Conservation (phyloP, 2,113 vertebrate genomes). For the Platycercus adscitus region DNA sequence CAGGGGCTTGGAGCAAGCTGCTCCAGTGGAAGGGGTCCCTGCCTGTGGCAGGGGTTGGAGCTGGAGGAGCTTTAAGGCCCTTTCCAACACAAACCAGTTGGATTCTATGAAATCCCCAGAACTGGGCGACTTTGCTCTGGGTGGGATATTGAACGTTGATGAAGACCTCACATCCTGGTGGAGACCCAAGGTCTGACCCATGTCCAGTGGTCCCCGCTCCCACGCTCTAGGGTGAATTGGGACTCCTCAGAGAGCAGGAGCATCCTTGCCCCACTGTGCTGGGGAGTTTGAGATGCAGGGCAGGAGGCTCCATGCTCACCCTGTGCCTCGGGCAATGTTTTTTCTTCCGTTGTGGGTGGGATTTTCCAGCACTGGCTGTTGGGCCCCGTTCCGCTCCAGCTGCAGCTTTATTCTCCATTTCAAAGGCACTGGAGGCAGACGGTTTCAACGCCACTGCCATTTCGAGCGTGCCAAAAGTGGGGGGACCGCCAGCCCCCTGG, state of each 20-base stretch:
- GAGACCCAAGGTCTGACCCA: background rate
- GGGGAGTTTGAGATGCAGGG: background rate
- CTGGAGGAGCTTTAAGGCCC: background rate
- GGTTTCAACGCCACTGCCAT: constrained; percentile 64
- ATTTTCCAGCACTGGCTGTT: constrained; percentile 66
- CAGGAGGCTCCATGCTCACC: constrained; percentile 43
- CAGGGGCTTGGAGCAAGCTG: background rate
- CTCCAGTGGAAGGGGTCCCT: background rate
- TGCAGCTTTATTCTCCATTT: constrained; percentile 71
- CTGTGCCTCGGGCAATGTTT: constrained; percentile 25
- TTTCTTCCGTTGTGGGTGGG: constrained; percentile 68
- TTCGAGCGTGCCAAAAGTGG: constrained; percentile 23
- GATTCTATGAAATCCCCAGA: background rate
- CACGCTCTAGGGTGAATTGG: rapidly evolving
- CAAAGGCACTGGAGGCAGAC: constrained; percentile 64
- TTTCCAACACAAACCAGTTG: background rate
- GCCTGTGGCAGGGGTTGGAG: background rate
- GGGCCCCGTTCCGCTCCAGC: constrained; percentile 69
- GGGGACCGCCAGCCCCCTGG: background rate
- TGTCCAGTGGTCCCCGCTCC: background rate
- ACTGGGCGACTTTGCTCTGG: rapidly evolving
- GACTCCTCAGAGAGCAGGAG: background rate
- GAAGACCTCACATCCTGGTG: rapidly evolving
- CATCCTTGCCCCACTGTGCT: background rate
- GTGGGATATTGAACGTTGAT: background rate